Evolutionary conservation across 2,113 vertebrate genomes (phyloP), one percentile per base, ranked within the genome.

Genomic region (Phylloscopus trochiloides): DNA sequence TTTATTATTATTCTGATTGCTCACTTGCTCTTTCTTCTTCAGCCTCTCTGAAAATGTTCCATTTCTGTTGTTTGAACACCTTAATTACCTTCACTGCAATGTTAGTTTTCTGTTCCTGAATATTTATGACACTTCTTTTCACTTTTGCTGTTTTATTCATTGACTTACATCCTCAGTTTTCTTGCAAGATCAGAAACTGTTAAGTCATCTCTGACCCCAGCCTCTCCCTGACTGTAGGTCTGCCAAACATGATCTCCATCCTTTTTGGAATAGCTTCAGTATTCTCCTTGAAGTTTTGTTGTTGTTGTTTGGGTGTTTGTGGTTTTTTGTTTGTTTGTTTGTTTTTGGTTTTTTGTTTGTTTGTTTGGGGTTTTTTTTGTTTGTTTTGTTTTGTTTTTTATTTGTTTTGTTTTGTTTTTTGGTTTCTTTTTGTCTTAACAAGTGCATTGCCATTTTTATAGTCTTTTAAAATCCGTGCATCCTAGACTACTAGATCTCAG

Each of bases 61-160:
- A 43, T 90, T 93, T 93, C 36, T 90, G 32, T 87, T 89, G 42
- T 83, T 83, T 90, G 63, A 58, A 55, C 18, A 55, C 36, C 25
- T 90, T 86, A 72, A 88, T 94, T 93, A 79, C 45, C 55, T 82
- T 70, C 67, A 68, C 55, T 83, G 52, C 29, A 42, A 31, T 42
- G n/a, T 73, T 76, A 61, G n/a, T 88, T 96, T 96, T 91, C 58
- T 76, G 40, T 73, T 73, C 63, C 51, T 77, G 67, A 83, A 67
- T 82, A 73, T 93, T 85, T 89, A 77, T 92, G 50, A 76, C 26
- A 10, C 13, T 78, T 72, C 59, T 36, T 38, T 90, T 91, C 31
- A 26, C 11, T 92, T 82, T 47, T 85, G 32, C 77, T 63, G 15
- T 80, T 85, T 42, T 25, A 36, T 67, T 90, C 38, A 58, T 80